phyloP scores from a whole-genome alignment of 1,140 invertebrate genomes.

The Drosophila sproati region DNA sequence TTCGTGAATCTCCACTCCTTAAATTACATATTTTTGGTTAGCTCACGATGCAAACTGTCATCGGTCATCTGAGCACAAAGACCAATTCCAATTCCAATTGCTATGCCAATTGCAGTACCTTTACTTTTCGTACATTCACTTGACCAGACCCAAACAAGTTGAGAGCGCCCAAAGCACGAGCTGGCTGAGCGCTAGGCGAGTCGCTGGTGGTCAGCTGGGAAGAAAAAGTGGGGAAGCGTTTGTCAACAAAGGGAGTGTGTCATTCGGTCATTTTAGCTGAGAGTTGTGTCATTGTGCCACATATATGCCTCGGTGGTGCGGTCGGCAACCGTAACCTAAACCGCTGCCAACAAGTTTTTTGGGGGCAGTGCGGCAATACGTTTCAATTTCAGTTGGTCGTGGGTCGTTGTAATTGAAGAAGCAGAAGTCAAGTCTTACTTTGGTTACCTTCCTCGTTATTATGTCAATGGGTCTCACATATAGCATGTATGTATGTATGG shows the following conservation, averaged over 20 bases:
- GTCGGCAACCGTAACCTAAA: constrained; percentile 72
- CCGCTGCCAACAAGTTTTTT: constrained; percentile 45
- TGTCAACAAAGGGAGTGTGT: constrained; percentile 45
- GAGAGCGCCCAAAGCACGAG: neutral
- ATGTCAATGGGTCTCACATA: constrained; percentile 82
- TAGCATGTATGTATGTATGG: constrained; percentile 7
- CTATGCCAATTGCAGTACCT: constrained; percentile 23
- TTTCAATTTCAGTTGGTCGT: constrained; percentile 54
- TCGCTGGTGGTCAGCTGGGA: too few relatives aligned
- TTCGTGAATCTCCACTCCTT: neutral
- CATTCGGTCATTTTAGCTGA: constrained; percentile 57
- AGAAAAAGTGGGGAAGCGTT: neutral
- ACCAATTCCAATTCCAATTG: constrained; percentile 5
- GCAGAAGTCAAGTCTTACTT: constrained; percentile 49
- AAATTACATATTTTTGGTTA: neutral
- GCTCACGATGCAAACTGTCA: constrained; percentile 12
- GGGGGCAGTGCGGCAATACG: constrained; percentile 36
- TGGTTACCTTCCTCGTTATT: constrained; percentile 84
- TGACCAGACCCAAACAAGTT: constrained; percentile 29
- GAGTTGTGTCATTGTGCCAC: constrained; percentile 66
- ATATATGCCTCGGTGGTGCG: constrained; percentile 30
- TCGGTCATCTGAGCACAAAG: constrained; percentile 21
- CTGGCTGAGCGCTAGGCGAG: neutral
- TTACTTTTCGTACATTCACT: constrained; percentile 60
- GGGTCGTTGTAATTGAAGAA: constrained; percentile 69